phyloP scores from a whole-genome alignment of 2,113 vertebrate species.

The Gorsachius goisagi region DNA sequence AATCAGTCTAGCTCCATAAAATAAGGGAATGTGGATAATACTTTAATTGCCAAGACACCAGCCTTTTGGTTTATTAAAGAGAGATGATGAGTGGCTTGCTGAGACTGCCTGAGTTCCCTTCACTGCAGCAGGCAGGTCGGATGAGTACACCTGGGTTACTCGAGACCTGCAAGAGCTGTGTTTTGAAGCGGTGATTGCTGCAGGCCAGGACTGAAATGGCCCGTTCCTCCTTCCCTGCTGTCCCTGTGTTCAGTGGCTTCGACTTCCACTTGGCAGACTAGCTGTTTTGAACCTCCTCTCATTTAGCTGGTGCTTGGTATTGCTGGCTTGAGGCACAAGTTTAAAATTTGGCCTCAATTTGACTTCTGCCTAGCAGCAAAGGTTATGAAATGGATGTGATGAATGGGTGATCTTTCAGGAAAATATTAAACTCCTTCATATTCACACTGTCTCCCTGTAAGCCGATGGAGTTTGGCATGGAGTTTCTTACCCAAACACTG shows the following conservation, averaged over 20 bases:
- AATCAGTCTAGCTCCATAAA: background rate
- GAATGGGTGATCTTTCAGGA: background rate
- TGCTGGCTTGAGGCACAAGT: accelerated
- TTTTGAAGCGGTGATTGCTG: background rate
- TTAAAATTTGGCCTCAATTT: background rate
- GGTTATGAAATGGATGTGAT: background rate
- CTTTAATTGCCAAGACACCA: background rate
- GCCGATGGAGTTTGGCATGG: background rate
- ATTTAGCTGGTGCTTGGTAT: background rate
- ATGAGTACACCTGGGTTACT: background rate
- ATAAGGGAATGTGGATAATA: background rate
- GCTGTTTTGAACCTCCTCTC: background rate
- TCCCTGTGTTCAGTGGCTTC: background rate
- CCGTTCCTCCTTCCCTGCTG: background rate
- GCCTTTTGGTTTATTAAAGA: background rate
- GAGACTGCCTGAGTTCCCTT: background rate
- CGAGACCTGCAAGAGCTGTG: accelerated
- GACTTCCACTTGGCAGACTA: background rate
- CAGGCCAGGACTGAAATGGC: background rate
- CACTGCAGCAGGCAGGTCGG: background rate
- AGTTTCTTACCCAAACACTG: background rate
- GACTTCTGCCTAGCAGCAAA: background rate
- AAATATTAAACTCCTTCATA: background rate
- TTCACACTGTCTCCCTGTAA: background rate
- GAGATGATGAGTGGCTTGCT: background rate